phyloP scores from a whole-genome alignment of 2,888 invertebrate species.

The Torymus auratus region DNA sequence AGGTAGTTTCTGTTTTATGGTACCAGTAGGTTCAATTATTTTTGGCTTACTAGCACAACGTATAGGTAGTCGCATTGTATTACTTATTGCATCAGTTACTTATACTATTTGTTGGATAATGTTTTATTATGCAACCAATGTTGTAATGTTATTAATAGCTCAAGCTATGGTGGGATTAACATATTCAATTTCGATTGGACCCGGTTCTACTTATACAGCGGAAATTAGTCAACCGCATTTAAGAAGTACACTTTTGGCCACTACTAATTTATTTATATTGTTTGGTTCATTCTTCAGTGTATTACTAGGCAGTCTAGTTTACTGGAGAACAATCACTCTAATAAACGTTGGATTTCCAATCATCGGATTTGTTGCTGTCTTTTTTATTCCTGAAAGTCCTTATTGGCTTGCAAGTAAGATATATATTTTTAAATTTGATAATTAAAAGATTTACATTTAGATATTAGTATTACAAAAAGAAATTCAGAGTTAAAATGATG shows the following conservation, averaged over 20 bases:
- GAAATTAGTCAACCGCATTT: slow-evolving; percentile 28
- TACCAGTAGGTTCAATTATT: slow-evolving; percentile 12
- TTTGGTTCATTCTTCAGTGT: background rate
- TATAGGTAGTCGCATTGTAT: slow-evolving; percentile 2
- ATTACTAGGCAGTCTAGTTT: background rate
- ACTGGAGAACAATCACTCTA: slow-evolving; percentile 5
- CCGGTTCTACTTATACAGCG: slow-evolving; percentile 9
- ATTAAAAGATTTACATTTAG: too few species aligned
- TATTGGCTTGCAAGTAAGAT: slow-evolving; percentile 32
- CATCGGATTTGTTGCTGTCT: slow-evolving; percentile 5
- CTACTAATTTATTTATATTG: slow-evolving; percentile 10
- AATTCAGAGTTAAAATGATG: too few species aligned
- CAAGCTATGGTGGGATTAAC: slow-evolving; percentile 4
- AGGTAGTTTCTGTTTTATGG: slow-evolving; percentile 35
- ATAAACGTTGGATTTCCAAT: background rate
- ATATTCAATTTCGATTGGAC: background rate
- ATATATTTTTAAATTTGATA: background rate
- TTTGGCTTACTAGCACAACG: slow-evolving; percentile 20
- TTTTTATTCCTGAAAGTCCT: slow-evolving; percentile 14
- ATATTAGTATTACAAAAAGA: too few species aligned
- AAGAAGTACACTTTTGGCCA: slow-evolving; percentile 6
- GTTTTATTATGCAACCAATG: slow-evolving; percentile 17
- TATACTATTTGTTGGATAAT: slow-evolving; percentile 3
- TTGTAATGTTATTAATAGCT: background rate
- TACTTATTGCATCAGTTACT: background rate